Conservation (phyloP, 2,113 vertebrate genomes). For the Zootoca vivipara region DNA sequence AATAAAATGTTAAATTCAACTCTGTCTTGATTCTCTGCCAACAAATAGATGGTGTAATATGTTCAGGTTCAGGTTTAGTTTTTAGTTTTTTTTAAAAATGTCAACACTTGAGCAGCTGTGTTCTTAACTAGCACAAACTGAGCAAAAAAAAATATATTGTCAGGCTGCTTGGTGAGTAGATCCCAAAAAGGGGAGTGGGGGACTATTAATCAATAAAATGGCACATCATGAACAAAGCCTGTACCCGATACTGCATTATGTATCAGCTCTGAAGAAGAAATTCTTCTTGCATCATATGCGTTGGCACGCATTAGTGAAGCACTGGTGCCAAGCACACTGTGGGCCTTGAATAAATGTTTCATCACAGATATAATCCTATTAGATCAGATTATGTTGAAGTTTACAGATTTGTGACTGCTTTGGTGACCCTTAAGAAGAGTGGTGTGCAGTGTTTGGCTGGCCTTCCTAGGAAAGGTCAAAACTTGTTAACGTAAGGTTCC, state of each 20-base stretch:
- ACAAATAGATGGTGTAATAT: slow-evolving; percentile 66
- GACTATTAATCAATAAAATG: slow-evolving; percentile 66
- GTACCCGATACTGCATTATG: slow-evolving; percentile 34
- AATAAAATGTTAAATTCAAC: slow-evolving; percentile 25
- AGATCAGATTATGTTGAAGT: neutral
- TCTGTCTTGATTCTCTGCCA: slow-evolving; percentile 63
- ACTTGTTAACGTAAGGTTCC: neutral
- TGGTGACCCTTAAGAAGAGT: neutral
- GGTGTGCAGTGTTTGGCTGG: neutral
- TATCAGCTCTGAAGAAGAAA: slow-evolving; percentile 27
- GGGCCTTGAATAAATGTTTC: neutral
- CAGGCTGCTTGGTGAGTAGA: slow-evolving; percentile 72
- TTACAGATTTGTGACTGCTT: neutral
- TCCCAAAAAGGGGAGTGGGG: slow-evolving; percentile 68
- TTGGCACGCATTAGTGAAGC: slow-evolving; percentile 34
- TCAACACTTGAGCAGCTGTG: slow-evolving; percentile 74
- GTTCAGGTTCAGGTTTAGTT: slow-evolving; percentile 67
- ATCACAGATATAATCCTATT: neutral
- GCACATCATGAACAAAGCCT: slow-evolving; percentile 58
- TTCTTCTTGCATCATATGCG: slow-evolving; percentile 25
- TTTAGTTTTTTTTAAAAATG: slow-evolving; percentile 61
- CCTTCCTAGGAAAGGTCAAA: neutral
- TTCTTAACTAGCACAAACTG: slow-evolving; percentile 77
- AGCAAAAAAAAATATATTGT: slow-evolving; percentile 76
- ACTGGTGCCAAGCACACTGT: slow-evolving; percentile 20